These are phyloP conservation scores for Poeciliopsis paucimaculata DNA, from an alignment of 2,797 vertebrate species.

Conservation along the genomic window DNA sequence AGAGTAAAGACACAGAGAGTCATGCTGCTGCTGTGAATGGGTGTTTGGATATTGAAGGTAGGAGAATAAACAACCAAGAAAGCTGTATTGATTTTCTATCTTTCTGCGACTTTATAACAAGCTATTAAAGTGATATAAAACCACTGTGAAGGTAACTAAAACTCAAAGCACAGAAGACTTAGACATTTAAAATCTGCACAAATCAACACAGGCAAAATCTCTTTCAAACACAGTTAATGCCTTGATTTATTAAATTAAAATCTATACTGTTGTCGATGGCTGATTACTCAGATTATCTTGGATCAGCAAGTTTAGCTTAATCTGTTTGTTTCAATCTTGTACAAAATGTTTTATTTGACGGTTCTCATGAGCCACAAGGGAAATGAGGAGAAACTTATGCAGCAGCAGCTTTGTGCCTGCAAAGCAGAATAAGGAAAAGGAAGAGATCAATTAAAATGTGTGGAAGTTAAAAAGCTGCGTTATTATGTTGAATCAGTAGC, in stretches of 20 bases:
- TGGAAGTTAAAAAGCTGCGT: slow-evolving; percentile 13
- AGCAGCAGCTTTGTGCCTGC: not conserved
- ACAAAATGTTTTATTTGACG: not conserved
- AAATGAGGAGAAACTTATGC: slow-evolving; percentile 1
- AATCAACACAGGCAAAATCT: slow-evolving; percentile 8
- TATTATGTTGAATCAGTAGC: slow-evolving; percentile 13
- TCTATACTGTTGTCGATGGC: not conserved
- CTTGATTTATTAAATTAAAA: not conserved
- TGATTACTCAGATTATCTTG: not conserved
- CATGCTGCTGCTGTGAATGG: not conserved
- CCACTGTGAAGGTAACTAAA: slow-evolving; percentile 22
- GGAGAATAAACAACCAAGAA: not conserved
- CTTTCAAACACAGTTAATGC: slow-evolving; percentile 10
- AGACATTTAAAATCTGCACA: slow-evolving; percentile 21
- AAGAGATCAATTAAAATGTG: slow-evolving; percentile 7
- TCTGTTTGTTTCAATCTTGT: not conserved
- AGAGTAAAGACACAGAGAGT: slow-evolving; percentile 1
- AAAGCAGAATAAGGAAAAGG: not conserved
- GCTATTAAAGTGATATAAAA: slow-evolving; percentile 39
- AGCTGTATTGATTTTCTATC: slow-evolving; percentile 41
- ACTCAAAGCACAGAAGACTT: slow-evolving; percentile 30
- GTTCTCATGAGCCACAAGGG: slow-evolving; percentile 4
- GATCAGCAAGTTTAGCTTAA: slow-evolving; percentile 9
- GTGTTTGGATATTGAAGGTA: not conserved
- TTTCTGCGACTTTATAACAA: slow-evolving; percentile 5